Conservation (phyloP, 2,888 invertebrate genomes). For the Oegoconia quadripuncta region DNA sequence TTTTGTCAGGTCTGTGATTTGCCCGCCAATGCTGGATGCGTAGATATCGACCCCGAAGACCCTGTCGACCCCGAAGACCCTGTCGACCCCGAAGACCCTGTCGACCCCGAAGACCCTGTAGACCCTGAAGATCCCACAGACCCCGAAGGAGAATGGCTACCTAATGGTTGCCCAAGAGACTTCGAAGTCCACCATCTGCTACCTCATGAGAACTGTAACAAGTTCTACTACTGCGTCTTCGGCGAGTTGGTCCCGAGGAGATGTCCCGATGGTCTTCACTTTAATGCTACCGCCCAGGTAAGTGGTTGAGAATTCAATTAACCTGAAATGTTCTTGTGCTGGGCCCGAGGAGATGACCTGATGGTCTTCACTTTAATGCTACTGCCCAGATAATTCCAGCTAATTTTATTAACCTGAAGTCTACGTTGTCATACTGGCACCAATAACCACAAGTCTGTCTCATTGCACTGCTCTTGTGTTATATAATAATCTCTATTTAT, state of each 20-base stretch:
- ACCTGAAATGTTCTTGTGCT: too few relatives aligned
- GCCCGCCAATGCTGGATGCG: constrained; percentile 29
- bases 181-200: constrained; percentile 32
- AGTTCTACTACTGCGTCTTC: constrained; percentile 42
- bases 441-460: too few relatives aligned
- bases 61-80: neutral
- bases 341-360: too few relatives aligned
- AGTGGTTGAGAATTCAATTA: constrained; percentile 8
- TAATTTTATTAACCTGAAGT: too few relatives aligned
- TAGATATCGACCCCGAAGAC: neutral
- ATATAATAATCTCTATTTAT: too few relatives aligned
- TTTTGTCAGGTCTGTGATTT: constrained; percentile 33
- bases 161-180: constrained; percentile 38
- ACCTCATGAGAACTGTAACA: constrained; percentile 44
- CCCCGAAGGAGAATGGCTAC: constrained; percentile 6
- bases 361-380: too few relatives aligned
- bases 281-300: constrained; percentile 44
- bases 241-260: constrained; percentile 31
- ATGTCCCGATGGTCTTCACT: constrained; percentile 36
- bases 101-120: neutral
- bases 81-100: constrained; percentile 4
- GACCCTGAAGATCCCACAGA: too few relatives aligned
- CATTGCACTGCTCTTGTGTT: too few relatives aligned
- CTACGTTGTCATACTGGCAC: too few relatives aligned
- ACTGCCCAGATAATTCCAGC: too few relatives aligned